Evolutionary conservation across 2,888 invertebrate genomes (phyloP), one percentile per base, ranked within the genome.

Genomic region (Drosophila kokeensis): DNA sequence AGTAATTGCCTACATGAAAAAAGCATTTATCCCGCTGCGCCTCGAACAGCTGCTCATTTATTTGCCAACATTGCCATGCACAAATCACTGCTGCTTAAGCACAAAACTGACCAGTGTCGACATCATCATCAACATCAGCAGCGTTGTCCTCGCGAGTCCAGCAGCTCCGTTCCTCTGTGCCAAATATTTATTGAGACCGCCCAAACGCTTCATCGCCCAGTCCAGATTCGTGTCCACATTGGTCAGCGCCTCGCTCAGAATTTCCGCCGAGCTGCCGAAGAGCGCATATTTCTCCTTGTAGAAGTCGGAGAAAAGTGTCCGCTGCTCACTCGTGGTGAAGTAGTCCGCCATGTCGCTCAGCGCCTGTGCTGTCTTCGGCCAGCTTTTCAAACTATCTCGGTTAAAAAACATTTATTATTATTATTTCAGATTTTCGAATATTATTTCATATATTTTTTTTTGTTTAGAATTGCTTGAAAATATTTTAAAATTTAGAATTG

Each of bases 121-220:
- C 71, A 67, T 42, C 73, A 61, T 45, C 67, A 73, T 29, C 58
- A 73, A 18, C 54, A 59, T 24, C 27, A 55, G 27, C 27, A 55
- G 29, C 27, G 38, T 38, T 4, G 32, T 54, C n/a, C 54, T 62
- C 27, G 42, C 45, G 30, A 70, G 29, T 10, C 72, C 68, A 63
- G 70, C 57, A 30, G 77, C 84, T 18, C 67, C 73, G 50, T 82
- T 90, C 1, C 88, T 65, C 2, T 48, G 27, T 27, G 66, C 70
- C 36, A 92, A 72, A 61, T 81, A 92, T 6, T 55, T n/a, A 1
- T 79, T 72, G 18, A 92, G 73, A 1, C 60, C 59, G 13, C 54
- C 71, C 48, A 92, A 69, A 60, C 87, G 76, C 4, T 67, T 67
- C 13, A 81, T 79, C 0, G 91, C 80, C 93, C 93, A 93, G 36